Conservation (phyloP, 2,888 invertebrate species). For the Hydrotaea cyrtoneurina region DNA sequence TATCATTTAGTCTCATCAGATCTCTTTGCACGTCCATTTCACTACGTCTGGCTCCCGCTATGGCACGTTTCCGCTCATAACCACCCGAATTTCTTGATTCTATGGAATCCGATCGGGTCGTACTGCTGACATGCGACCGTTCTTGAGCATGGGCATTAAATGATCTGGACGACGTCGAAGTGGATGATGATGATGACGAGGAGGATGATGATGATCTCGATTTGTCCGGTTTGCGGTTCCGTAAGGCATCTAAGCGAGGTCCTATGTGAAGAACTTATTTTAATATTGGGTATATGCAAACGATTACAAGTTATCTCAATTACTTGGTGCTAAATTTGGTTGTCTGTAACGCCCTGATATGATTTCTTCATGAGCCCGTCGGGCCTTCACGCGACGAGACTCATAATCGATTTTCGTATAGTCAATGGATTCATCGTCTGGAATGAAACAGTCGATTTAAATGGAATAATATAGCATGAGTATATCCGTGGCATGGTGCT, state of each 20-base stretch:
- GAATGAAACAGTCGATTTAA: neutral
- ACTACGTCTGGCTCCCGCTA: conserved; percentile 77
- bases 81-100: conserved; percentile 78
- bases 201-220: conserved; percentile 69
- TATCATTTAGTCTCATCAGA: conserved; percentile 74
- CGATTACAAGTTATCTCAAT: conserved; percentile 24
- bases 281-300: conserved; percentile 17
- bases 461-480: too few relatives aligned
- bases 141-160: conserved; percentile 68
- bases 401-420: conserved; percentile 81
- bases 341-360: conserved; percentile 80
- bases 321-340: conserved; percentile 80
- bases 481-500: too few relatives aligned
- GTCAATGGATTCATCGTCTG: conserved; percentile 80
- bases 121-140: conserved; percentile 75
- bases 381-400: conserved; percentile 79
- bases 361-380: conserved; percentile 80
- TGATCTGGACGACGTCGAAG: conserved; percentile 74
- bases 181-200: conserved; percentile 76
- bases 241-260: conserved; percentile 69
- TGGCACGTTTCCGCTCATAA: conserved; percentile 75
- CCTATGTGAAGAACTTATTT: conserved; percentile 58
- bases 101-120: conserved; percentile 78
- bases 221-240: conserved; percentile 67
- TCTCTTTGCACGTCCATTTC: conserved; percentile 78